Evolutionary conservation across 1,140 invertebrate species (phyloP), one percentile per base, ranked within the genome.

Genomic region (Oscheius sp.): DNA sequence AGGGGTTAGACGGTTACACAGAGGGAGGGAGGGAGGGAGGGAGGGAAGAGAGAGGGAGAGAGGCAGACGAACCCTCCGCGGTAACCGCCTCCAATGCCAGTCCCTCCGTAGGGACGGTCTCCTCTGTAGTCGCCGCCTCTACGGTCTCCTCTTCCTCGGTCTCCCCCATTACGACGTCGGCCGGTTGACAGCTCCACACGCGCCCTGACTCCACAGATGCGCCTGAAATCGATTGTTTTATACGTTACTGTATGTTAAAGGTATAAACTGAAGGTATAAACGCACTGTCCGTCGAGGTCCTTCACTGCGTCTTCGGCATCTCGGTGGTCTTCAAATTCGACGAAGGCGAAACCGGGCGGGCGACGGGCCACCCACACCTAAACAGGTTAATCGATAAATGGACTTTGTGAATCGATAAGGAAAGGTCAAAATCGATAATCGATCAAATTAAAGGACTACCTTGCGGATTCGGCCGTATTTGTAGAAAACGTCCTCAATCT

Each of bases 351-450:
- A 36, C 94, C 94, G 49, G 91, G 91, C 7, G 92, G 92, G 85
- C 95, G 95, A 79, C 93, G 88, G 0, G 93, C 94, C 2, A 96
- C 92, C 93, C 93, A 96, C 20, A 97, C 93, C 87, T 93, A n/a
- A n/a, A n/a, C n/a, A n/a, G n/a, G n/a, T n/a, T n/a, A n/a, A n/a
- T n/a, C n/a, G n/a, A n/a, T n/a, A n/a, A n/a, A n/a, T n/a, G n/a
- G n/a, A n/a, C n/a, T n/a, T n/a, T n/a, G n/a, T n/a, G n/a, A n/a
- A n/a, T n/a, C n/a, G n/a, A n/a, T n/a, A n/a, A n/a, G n/a, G n/a
- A n/a, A n/a, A n/a, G n/a, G n/a, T n/a, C n/a, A n/a, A n/a, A n/a
- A n/a, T n/a, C n/a, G n/a, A n/a, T n/a, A n/a, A n/a, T n/a, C n/a
- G n/a, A n/a, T n/a, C n/a, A n/a, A n/a, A n/a, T n/a, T n/a, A n/a